phyloP scores from a whole-genome alignment of 1,140 invertebrate species.

The Grapholita molesta region DNA sequence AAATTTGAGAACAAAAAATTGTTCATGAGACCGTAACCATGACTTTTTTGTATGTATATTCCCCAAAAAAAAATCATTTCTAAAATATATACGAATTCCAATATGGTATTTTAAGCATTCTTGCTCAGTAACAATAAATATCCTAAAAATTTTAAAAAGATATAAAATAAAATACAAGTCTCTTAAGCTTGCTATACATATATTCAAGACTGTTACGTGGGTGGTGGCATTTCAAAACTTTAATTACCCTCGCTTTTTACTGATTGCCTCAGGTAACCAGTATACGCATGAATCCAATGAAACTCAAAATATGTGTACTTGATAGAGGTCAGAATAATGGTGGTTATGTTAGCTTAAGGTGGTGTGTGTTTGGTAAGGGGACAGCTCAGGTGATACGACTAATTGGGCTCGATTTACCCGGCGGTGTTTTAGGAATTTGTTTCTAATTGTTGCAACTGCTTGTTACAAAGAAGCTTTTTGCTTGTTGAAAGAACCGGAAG shows the following conservation, averaged over 20 bases:
- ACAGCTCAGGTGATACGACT: background rate
- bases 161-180: background rate
- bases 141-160: background rate
- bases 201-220: background rate
- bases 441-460: constrained; percentile 2
- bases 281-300: background rate
- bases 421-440: background rate
- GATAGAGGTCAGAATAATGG: background rate
- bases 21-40: too few species aligned
- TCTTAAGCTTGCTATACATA: background rate
- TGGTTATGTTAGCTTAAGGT: background rate
- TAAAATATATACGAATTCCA: background rate
- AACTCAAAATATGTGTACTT: background rate
- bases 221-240: background rate
- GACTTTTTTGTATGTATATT: too few species aligned
- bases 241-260: background rate
- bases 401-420: constrained; percentile 4
- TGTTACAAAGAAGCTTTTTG: background rate
- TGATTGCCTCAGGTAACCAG: background rate
- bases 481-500: background rate
- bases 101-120: background rate
- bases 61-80: too few species aligned
- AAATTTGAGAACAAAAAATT: too few species aligned
- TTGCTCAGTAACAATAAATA: background rate
- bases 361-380: background rate